Evolutionary conservation across 2,797 vertebrate genomes (phyloP).

Genomic region (Rhincodon typus): DNA sequence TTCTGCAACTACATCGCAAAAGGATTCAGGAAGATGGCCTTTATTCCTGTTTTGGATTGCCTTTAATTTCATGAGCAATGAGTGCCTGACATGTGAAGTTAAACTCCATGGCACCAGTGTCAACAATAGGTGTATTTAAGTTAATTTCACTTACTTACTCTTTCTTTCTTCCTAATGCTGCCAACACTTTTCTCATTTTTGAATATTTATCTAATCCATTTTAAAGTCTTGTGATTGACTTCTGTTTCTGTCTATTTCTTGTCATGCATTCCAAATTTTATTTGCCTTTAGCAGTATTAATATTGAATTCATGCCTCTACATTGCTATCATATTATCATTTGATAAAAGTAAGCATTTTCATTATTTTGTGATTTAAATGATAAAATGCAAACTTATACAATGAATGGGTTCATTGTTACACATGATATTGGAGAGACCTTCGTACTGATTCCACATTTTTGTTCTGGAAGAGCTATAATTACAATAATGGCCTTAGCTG

Average conservation of each 20-base stretch:
- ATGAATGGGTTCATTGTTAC: neutral
- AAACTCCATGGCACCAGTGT: neutral
- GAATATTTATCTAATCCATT: neutral
- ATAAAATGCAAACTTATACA: too few species aligned
- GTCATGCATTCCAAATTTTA: neutral
- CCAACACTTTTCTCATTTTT: too few species aligned
- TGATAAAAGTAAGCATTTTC: too few species aligned
- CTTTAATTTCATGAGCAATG: neutral
- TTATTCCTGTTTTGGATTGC: neutral
- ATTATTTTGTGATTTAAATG: too few species aligned
- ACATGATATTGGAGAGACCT: neutral
- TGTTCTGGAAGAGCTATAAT: neutral
- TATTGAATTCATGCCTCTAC: neutral
- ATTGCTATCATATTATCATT: too few species aligned
- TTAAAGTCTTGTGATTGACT: neutral
- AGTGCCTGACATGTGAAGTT: neutral
- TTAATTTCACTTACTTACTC: too few species aligned
- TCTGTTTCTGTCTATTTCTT: neutral
- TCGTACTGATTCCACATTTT: neutral
- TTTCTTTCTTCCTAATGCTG: too few species aligned
- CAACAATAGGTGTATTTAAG: neutral
- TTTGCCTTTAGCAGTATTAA: neutral
- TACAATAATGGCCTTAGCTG: neutral
- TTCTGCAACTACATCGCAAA: neutral
- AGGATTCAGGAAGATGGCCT: too few species aligned